Evolutionary conservation across 2,888 invertebrate genomes (phyloP).

Genomic region (Nezara viridula): DNA sequence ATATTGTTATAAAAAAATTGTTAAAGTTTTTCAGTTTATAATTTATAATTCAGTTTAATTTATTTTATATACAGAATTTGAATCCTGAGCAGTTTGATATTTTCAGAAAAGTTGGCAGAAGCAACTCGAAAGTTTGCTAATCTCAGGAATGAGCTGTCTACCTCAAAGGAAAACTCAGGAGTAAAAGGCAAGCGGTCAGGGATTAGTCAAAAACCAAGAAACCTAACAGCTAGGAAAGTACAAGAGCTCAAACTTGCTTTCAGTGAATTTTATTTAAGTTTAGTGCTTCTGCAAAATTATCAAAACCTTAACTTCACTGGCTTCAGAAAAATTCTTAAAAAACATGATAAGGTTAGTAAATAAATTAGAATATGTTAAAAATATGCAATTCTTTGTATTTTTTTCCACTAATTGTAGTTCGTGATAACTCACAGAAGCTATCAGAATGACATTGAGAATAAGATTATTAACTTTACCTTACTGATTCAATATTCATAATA

Average conservation of each 20-base stretch:
- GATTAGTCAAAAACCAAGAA: slow-evolving; percentile 65
- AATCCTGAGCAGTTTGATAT: slow-evolving; percentile 51
- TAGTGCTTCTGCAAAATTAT: slow-evolving; percentile 89
- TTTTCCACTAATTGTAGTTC: neutral
- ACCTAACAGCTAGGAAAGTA: slow-evolving; percentile 77
- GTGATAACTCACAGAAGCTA: slow-evolving; percentile 6
- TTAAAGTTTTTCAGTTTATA: neutral
- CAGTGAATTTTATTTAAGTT: slow-evolving; percentile 89
- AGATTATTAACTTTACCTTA: neutral
- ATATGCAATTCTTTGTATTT: neutral
- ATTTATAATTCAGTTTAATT: neutral
- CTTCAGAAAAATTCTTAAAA: slow-evolving; percentile 90
- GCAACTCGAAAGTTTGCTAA: slow-evolving; percentile 85
- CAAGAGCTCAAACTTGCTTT: slow-evolving; percentile 90
- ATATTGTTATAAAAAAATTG: neutral
- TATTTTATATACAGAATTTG: neutral
- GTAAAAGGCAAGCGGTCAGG: slow-evolving; percentile 67
- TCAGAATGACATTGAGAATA: slow-evolving; percentile 35
- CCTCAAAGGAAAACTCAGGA: slow-evolving; percentile 67
- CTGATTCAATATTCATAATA: neutral
- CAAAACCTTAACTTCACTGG: slow-evolving; percentile 91
- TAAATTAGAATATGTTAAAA: slow-evolving; percentile 6
- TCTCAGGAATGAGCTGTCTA: slow-evolving; percentile 79
- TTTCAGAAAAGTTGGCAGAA: slow-evolving; percentile 86
- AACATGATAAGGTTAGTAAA: slow-evolving; percentile 84